Evolutionary conservation across 2,113 vertebrate species (phyloP).

Genomic region (Phoxinus phoxinus): DNA sequence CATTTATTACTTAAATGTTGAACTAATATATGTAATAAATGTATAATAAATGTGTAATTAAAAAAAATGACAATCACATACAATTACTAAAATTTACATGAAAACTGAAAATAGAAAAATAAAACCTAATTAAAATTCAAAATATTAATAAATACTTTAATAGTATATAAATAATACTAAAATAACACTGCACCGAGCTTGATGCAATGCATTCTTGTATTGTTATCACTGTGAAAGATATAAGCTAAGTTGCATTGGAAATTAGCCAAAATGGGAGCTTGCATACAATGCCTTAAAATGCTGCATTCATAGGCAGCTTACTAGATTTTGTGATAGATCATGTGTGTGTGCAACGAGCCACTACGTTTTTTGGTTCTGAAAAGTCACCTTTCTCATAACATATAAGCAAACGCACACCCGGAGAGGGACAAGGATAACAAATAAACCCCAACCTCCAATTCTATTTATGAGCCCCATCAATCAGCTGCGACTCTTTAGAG

Average conservation of each 20-base stretch:
- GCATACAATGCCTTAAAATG: neutral
- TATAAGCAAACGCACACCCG: neutral
- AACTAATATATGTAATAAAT: too few species aligned
- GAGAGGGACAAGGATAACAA: neutral
- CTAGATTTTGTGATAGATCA: neutral
- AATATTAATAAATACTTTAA: neutral
- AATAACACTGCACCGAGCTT: neutral
- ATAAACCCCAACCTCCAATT: neutral
- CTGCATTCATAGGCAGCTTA: neutral
- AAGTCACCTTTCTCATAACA: neutral
- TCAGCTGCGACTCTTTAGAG: neutral
- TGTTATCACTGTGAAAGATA: neutral
- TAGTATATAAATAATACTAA: neutral
- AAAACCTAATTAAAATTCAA: too few species aligned
- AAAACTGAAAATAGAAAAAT: too few species aligned
- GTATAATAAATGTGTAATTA: too few species aligned
- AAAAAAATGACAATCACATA: too few species aligned
- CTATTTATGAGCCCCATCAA: slow-evolving; percentile 16
- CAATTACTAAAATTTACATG: too few species aligned
- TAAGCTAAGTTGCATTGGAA: neutral
- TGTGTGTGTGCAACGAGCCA: neutral
- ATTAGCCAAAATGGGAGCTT: neutral
- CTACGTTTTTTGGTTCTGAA: neutral
- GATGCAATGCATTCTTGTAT: too few species aligned
- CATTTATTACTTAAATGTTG: too few species aligned